Evolutionary conservation across 2,888 invertebrate genomes (phyloP).

Genomic region (Ischnus inquisitorius): DNA sequence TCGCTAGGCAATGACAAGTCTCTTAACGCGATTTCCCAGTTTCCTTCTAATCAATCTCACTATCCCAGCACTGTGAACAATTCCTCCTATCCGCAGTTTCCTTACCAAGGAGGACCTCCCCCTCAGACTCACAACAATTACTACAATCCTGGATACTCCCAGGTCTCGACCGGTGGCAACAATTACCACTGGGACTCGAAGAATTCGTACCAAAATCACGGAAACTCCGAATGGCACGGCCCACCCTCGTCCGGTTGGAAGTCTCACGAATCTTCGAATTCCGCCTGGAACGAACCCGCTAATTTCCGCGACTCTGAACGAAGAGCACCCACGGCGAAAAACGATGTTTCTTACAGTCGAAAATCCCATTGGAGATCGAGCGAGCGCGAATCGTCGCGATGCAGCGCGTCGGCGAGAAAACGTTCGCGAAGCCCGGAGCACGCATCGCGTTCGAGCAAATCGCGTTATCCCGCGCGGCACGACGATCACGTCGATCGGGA

Average conservation of each 20-base stretch:
- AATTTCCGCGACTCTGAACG: conserved; percentile 25
- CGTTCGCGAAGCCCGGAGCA: conserved; percentile 76
- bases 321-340: conserved; percentile 12
- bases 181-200: conserved; percentile 74
- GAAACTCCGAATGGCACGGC: conserved; percentile 62
- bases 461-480: conserved; percentile 71
- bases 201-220: conserved; percentile 59
- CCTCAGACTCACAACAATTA: conserved; percentile 67
- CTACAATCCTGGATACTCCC: conserved; percentile 67
- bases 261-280: conserved; percentile 22
- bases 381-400: conserved; percentile 64
- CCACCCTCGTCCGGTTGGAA: conserved; percentile 56
- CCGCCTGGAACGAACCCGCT: conserved; percentile 9
- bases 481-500: conserved; percentile 70
- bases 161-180: conserved; percentile 64
- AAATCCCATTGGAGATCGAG: conserved; percentile 66
- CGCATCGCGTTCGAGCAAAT: conserved; percentile 70
- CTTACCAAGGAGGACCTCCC: conserved; percentile 69
- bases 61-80: conserved; percentile 70
- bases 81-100: conserved; percentile 71
- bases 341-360: conserved; percentile 22
- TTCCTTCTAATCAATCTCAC: conserved; percentile 65
- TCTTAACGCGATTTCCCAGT: conserved; percentile 68
- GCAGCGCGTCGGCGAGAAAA: conserved; percentile 64
- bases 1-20: conserved; percentile 66